Conservation (phyloP, 2,888 invertebrate genomes). For the Harpagoxenus sublaevis region DNA sequence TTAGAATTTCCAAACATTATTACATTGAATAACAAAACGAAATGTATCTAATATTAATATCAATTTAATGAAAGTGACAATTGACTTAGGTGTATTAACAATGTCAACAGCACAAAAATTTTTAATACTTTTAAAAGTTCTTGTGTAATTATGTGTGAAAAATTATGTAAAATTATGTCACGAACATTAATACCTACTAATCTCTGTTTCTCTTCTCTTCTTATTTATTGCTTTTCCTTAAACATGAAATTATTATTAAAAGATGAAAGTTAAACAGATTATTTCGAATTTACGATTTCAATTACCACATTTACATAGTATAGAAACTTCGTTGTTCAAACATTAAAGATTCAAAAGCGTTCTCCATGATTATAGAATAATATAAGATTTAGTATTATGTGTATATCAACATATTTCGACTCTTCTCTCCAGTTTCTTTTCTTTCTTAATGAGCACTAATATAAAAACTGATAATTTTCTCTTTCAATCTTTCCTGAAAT, state of each 20-base stretch:
- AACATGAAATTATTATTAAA: not conserved
- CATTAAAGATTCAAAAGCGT: not conserved
- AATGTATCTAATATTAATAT: conserved; percentile 1
- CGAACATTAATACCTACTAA: not conserved
- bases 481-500: not conserved
- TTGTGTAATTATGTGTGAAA: not conserved
- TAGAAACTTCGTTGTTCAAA: not conserved
- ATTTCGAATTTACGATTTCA: not conserved
- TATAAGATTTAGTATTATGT: not conserved
- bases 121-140: not conserved
- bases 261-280: not conserved
- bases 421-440: not conserved
- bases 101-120: not conserved
- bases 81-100: not conserved
- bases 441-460: not conserved
- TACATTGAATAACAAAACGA: not conserved
- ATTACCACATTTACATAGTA: not conserved
- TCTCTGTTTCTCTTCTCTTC: not conserved
- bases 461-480: not conserved
- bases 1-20: not conserved
- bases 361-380: not conserved
- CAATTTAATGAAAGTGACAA: not conserved
- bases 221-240: not conserved
- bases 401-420: not conserved
- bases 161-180: not conserved